phyloP scores from a whole-genome alignment of 2,888 invertebrate species.

The Microctonus hyperodae region DNA sequence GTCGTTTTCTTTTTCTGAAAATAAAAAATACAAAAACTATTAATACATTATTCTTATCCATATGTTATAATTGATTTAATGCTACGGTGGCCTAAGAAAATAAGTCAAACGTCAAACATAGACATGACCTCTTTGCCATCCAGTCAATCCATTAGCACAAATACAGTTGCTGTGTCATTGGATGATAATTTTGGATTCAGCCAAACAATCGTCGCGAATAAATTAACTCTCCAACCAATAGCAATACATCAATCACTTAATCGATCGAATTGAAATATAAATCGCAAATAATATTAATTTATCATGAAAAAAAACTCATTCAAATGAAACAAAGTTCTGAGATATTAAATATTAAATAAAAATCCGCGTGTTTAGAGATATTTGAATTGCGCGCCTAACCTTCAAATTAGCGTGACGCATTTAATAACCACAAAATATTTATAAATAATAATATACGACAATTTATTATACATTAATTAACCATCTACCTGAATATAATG shows the following conservation, averaged over 20 bases:
- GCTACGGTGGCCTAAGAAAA: not conserved
- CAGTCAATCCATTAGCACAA: conserved; percentile 26
- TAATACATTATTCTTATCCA: not conserved
- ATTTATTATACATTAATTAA: too few species aligned
- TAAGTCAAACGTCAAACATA: conserved; percentile 27
- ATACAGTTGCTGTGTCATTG: conserved; percentile 44
- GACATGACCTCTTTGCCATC: conserved; percentile 28
- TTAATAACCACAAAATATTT: not conserved
- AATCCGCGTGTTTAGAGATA: not conserved
- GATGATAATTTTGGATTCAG: conserved; percentile 50
- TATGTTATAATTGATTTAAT: not conserved
- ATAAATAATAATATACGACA: not conserved
- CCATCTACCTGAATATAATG: too few species aligned
- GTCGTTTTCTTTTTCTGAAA: conserved; percentile 69
- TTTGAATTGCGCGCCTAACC: conserved; percentile 44
- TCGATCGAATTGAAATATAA: conserved; percentile 8
- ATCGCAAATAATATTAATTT: not conserved
- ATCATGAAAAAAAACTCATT: conserved; percentile 10
- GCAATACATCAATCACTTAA: conserved; percentile 15
- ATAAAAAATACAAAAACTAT: conserved; percentile 25
- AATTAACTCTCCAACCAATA: conserved; percentile 40
- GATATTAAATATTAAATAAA: not conserved
- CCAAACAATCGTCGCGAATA: conserved; percentile 43
- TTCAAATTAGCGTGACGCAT: conserved; percentile 26
- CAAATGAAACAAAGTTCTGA: not conserved